Evolutionary conservation across 2,888 invertebrate species (phyloP).

Genomic region (Yponomeuta malinellus): DNA sequence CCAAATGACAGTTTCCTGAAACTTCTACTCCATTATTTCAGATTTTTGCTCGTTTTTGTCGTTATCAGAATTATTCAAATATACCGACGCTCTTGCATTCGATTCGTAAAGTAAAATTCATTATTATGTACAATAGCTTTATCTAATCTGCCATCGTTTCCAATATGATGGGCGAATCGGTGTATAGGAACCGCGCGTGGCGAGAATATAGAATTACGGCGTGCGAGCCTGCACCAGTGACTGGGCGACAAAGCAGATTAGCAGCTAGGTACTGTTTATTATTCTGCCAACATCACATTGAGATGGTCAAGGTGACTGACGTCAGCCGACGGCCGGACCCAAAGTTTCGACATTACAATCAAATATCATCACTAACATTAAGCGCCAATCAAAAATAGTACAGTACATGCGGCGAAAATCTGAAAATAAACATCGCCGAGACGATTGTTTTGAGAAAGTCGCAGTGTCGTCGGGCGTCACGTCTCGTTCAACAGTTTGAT

Average conservation of each 20-base stretch:
- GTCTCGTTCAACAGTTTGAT: conserved; percentile 30
- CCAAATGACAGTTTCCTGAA: background rate
- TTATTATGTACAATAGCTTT: conserved; percentile 50
- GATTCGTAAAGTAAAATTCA: conserved; percentile 1
- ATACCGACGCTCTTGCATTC: background rate
- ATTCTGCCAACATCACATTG: conserved; percentile 34
- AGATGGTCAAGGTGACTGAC: conserved; percentile 65
- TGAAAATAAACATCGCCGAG: background rate
- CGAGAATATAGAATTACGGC: conserved; percentile 2
- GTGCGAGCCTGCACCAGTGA: conserved; percentile 8
- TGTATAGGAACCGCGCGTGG: conserved; percentile 24
- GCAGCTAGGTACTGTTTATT: conserved; percentile 21
- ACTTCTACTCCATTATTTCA: background rate
- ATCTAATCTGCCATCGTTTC: conserved; percentile 68
- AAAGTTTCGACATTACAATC: background rate
- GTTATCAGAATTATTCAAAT: background rate
- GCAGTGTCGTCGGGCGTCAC: conserved; percentile 26
- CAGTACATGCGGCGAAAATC: background rate
- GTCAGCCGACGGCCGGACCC: conserved; percentile 33
- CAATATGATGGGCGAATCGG: conserved; percentile 48
- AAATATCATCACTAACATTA: background rate
- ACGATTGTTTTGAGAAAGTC: conserved; percentile 15
- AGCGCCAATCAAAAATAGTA: background rate
- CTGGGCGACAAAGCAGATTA: conserved; percentile 24
- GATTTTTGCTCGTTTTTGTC: background rate